A percentile compares a stretch with the other conserved stretches of the same genome.
Conservation (phyloP, 2,888 invertebrate genomes). For the Andrena fulva region DNA sequence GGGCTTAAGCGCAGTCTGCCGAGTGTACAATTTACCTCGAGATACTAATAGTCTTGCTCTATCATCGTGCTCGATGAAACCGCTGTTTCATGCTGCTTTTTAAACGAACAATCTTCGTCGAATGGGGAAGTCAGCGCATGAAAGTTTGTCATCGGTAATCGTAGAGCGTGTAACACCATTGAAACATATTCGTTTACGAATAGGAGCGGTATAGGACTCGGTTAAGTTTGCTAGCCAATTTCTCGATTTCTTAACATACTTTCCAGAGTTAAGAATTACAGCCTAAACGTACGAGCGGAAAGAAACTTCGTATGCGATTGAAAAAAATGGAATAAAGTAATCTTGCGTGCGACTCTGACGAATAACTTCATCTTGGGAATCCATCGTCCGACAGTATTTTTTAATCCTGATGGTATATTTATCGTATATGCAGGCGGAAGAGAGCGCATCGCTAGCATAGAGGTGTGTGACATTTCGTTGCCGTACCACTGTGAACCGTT, state of each 20-base stretch:
- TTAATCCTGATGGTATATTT: slow-evolving; percentile 67
- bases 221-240: slow-evolving; percentile 83
- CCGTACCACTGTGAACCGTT: slow-evolving; percentile 79
- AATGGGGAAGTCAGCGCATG: slow-evolving; percentile 48
- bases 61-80: slow-evolving; percentile 54
- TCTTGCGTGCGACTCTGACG: slow-evolving; percentile 80
- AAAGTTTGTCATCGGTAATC: slow-evolving; percentile 40
- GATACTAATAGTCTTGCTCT: slow-evolving; percentile 61
- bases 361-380: slow-evolving; percentile 79
- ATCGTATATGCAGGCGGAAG: slow-evolving; percentile 69
- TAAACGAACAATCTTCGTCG: slow-evolving; percentile 62
- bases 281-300: slow-evolving; percentile 71
- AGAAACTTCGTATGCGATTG: slow-evolving; percentile 66
- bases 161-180: slow-evolving; percentile 40
- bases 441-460: slow-evolving; percentile 77
- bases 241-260: slow-evolving; percentile 82
- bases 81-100: slow-evolving; percentile 48
- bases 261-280: slow-evolving; percentile 81
- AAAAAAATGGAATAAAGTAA: slow-evolving; percentile 80
- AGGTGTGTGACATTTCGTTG: slow-evolving; percentile 76
- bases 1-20: slow-evolving; percentile 52
- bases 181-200: slow-evolving; percentile 50
- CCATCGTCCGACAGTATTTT: slow-evolving; percentile 75
- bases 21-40: slow-evolving; percentile 60
- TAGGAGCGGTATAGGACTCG: slow-evolving; percentile 37